These are phyloP conservation scores for Anolis carolinensis DNA, from an alignment of 2,113 vertebrate species.

Conservation along the genomic window DNA sequence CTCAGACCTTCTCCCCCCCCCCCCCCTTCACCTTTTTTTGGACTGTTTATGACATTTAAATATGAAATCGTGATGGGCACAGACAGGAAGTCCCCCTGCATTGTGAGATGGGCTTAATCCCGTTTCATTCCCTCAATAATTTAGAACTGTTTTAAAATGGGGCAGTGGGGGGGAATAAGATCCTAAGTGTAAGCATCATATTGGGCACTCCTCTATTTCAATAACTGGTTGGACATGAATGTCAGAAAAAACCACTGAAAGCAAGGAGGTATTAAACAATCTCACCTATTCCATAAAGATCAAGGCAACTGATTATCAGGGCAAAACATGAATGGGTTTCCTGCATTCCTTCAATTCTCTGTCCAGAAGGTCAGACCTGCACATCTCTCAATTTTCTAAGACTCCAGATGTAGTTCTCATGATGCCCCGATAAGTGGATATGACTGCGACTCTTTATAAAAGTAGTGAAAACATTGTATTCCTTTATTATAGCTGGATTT, in stretches of 20 bases:
- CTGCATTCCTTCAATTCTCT: not conserved
- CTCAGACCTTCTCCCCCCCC: too few relatives aligned
- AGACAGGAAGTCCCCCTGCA: too few relatives aligned
- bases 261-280: not conserved
- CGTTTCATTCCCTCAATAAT: too few relatives aligned
- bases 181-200: not conserved
- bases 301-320: not conserved
- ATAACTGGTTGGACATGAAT: not conserved
- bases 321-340: not conserved
- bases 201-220: not conserved
- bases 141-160: too few relatives aligned
- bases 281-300: not conserved
- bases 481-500: too few relatives aligned
- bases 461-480: not conserved
- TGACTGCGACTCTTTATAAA: not conserved
- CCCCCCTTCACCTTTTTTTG: too few relatives aligned
- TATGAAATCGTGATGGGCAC: too few relatives aligned
- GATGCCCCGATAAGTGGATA: not conserved
- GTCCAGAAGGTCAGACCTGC: not conserved
- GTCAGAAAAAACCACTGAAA: not conserved
- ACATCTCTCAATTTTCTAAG: not conserved
- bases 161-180: too few relatives aligned
- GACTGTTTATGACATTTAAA: too few relatives aligned
- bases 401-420: not conserved
- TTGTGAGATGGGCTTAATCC: too few relatives aligned